Conservation (phyloP, 2,797 vertebrate genomes). For the Syndactyla subalaris region DNA sequence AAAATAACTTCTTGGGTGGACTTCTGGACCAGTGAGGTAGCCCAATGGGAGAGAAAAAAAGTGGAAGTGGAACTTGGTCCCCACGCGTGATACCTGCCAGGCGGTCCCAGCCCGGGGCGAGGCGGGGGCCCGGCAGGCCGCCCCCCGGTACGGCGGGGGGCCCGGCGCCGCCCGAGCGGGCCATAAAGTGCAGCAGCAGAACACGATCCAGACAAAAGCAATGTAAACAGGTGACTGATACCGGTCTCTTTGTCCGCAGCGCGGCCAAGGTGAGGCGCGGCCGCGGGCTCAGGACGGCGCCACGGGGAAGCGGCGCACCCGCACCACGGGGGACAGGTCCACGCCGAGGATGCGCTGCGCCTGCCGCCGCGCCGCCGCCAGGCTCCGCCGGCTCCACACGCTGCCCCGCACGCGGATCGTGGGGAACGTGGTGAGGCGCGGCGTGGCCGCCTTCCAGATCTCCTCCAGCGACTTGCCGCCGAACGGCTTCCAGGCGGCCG, state of each 20-base stretch:
- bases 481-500: not conserved
- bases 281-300: slow-evolving; percentile 44
- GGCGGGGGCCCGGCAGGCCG: not conserved
- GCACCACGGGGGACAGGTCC: slow-evolving; percentile 77
- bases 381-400: slow-evolving; percentile 72
- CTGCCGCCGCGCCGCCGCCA: slow-evolving; percentile 66
- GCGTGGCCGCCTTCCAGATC: slow-evolving; percentile 77
- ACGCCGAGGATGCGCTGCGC: slow-evolving; percentile 76
- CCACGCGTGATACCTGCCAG: slow-evolving; percentile 48
- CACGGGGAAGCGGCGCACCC: slow-evolving; percentile 75
- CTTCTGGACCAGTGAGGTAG: slow-evolving; percentile 81
- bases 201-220: slow-evolving; percentile 42
- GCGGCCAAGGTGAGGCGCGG: not conserved
- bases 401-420: slow-evolving; percentile 75
- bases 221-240: slow-evolving; percentile 67
- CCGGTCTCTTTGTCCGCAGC: slow-evolving; percentile 1
- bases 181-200: slow-evolving; percentile 66
- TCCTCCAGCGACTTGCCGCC: slow-evolving; percentile 73
- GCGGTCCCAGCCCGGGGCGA: not conserved
- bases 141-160: not conserved
- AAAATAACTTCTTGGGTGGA: slow-evolving; percentile 75
- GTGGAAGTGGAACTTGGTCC: slow-evolving; percentile 57
- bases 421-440: slow-evolving; percentile 70
- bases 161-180: not conserved
- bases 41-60: slow-evolving; percentile 57